Conservation (phyloP, 2,888 invertebrate genomes). For the Sinopyrophorus schimmeli region DNA sequence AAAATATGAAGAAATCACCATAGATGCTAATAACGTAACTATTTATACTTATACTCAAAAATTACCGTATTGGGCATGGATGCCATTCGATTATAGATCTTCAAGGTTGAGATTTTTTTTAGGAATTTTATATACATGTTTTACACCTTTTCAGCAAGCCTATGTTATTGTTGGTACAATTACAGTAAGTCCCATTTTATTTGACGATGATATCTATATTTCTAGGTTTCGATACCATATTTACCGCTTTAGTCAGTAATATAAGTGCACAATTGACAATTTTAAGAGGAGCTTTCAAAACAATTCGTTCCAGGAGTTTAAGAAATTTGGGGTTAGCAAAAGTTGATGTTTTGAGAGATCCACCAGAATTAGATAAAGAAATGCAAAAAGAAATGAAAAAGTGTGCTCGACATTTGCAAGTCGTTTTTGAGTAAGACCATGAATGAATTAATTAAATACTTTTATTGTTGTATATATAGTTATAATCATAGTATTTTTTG, state of each 20-base stretch:
- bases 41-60: slow-evolving; percentile 34
- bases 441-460: too few relatives aligned
- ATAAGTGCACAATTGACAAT: slow-evolving; percentile 39
- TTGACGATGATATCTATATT: too few relatives aligned
- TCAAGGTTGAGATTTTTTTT: slow-evolving; percentile 22
- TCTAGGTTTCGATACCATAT: slow-evolving; percentile 41
- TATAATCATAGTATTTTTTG: too few relatives aligned
- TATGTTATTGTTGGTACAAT: slow-evolving; percentile 34
- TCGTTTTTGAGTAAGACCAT: slow-evolving; percentile 37
- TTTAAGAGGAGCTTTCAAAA: slow-evolving; percentile 40
- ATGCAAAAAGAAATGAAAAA: slow-evolving; percentile 39
- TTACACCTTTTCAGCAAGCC: slow-evolving; percentile 30
- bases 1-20: slow-evolving; percentile 7
- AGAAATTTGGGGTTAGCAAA: slow-evolving; percentile 23
- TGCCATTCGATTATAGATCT: slow-evolving; percentile 30
- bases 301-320: slow-evolving; percentile 38
- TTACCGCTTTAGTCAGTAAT: slow-evolving; percentile 37
- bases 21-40: slow-evolving; percentile 16
- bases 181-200: too few relatives aligned
- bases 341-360: slow-evolving; percentile 20
- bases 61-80: slow-evolving; percentile 35
- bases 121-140: slow-evolving; percentile 32
- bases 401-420: slow-evolving; percentile 38
- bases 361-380: slow-evolving; percentile 23
- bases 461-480: too few relatives aligned